phyloP scores from a whole-genome alignment of 1,140 invertebrate genomes.

The Chlorops oryzae region DNA sequence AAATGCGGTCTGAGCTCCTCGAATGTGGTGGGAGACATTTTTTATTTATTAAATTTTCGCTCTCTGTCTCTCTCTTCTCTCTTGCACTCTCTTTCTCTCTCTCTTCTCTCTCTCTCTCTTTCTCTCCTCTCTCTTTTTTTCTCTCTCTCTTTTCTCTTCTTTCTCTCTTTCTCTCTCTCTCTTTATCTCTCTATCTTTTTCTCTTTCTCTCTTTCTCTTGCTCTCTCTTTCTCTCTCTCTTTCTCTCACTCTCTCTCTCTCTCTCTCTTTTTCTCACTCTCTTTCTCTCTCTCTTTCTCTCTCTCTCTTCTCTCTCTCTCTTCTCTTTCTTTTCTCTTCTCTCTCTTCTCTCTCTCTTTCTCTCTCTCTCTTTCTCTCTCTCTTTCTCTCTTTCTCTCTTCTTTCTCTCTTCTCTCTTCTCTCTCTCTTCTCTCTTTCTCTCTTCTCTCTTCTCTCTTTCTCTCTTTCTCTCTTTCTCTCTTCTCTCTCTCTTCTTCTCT shows the following conservation, averaged over 20 bases:
- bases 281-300: not conserved
- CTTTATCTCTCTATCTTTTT: not conserved
- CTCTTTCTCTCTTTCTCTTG: not conserved
- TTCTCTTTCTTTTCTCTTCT: slow-evolving; percentile 10
- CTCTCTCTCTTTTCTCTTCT: not conserved
- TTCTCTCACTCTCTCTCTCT: not conserved
- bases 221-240: not conserved
- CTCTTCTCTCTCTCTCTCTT: not conserved
- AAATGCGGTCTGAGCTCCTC: not conserved
- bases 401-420: not conserved
- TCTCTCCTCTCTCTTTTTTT: not conserved
- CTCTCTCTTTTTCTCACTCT: slow-evolving; percentile 18
- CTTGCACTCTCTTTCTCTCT: not conserved
- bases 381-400: slow-evolving; percentile 10
- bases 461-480: slow-evolving; percentile 2
- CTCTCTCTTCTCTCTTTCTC: slow-evolving; percentile 19
- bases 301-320: slow-evolving; percentile 1
- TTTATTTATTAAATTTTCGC: not conserved
- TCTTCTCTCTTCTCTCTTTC: slow-evolving; percentile 35
- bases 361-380: slow-evolving; percentile 7
- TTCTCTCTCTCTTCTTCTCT: not conserved
- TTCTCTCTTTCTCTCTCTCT: not conserved
- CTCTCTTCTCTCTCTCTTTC: slow-evolving; percentile 6
- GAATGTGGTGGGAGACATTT: not conserved
- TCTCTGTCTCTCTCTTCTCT: not conserved